Evolutionary conservation across 1,140 invertebrate species (phyloP).

Genomic region (Chironomus tepperi): DNA sequence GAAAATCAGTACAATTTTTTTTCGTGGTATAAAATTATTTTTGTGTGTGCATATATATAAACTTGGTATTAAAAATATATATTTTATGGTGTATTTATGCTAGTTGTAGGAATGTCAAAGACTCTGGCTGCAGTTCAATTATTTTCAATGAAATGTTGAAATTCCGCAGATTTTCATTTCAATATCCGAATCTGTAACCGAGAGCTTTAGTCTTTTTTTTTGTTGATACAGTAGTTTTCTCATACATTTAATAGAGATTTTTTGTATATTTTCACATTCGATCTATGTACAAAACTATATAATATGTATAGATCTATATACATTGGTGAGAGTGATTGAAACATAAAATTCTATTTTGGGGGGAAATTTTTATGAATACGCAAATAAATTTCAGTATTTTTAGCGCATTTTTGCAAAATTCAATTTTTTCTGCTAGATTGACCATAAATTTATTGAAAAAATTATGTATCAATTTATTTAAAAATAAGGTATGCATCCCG

Average conservation of each 20-base stretch:
- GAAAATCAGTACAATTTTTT: conserved; percentile 21
- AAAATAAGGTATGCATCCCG: no score
- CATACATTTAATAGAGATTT: neutral
- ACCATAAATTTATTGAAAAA: no score
- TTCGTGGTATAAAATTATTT: neutral
- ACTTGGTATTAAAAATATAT: neutral
- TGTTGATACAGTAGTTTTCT: no score
- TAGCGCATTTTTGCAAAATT: no score
- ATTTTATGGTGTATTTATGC: neutral
- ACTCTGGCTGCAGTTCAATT: neutral
- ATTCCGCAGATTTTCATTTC: conserved; percentile 1
- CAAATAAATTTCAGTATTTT: no score
- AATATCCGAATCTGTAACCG: neutral
- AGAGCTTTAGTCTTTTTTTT: neutral
- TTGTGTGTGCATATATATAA: conserved; percentile 6
- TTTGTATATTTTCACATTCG: neutral
- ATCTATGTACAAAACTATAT: neutral
- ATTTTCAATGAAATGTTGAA: neutral
- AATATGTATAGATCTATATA: neutral
- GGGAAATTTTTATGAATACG: neutral
- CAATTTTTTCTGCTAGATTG: no score
- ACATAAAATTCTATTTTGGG: no score
- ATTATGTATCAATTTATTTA: no score
- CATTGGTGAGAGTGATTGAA: no score
- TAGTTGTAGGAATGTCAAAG: neutral